Percentiles rank a stretch among this genome's conserved stretches.
Conservation (phyloP, 2,797 vertebrate species). For the Nyctibius grandis region DNA sequence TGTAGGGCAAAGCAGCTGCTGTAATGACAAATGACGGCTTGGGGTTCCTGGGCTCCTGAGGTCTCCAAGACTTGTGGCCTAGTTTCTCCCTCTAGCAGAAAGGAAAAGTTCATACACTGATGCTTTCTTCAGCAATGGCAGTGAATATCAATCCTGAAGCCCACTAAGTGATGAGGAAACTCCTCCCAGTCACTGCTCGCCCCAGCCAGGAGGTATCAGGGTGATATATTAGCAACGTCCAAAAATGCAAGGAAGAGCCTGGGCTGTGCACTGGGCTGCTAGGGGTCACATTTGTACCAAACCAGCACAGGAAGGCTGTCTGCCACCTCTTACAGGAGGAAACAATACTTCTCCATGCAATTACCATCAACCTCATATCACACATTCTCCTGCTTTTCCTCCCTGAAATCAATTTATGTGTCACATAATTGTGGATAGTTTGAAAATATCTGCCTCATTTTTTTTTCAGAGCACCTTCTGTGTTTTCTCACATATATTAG, state of each 20-base stretch:
- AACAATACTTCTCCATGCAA: background rate
- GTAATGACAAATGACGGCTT: background rate
- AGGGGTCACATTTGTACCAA: background rate
- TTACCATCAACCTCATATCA: background rate
- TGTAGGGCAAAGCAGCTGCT: background rate
- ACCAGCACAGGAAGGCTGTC: background rate
- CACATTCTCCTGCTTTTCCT: background rate
- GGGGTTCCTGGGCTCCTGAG: background rate
- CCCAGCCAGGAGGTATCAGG: background rate
- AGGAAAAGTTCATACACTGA: background rate
- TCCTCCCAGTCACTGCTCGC: background rate
- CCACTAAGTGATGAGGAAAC: background rate
- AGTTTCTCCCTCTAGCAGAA: background rate
- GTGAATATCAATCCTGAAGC: background rate
- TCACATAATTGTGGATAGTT: background rate
- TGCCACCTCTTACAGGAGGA: background rate
- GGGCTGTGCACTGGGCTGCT: background rate
- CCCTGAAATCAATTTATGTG: background rate
- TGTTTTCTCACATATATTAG: background rate
- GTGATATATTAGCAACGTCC: rapidly evolving
- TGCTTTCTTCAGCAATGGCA: background rate
- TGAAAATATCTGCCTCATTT: background rate
- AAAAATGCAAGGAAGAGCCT: background rate
- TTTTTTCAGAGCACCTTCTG: background rate
- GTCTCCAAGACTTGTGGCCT: background rate